A percentile compares a stretch with the other conserved stretches of the same genome.
Conservation (phyloP, 2,797 vertebrate species). For the Falco rusticolus region DNA sequence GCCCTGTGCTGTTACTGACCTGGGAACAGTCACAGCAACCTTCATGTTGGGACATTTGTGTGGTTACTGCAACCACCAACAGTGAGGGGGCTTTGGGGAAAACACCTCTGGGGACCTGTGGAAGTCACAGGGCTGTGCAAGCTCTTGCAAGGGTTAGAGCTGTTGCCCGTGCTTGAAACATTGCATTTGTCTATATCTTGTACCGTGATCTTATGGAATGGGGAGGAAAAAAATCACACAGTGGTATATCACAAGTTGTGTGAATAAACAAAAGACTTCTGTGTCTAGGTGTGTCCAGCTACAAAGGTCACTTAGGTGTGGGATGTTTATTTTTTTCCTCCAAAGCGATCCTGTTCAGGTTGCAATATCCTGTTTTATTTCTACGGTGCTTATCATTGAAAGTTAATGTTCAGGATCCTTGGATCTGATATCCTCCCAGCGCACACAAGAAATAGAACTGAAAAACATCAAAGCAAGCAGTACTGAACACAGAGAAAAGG, state of each 20-base stretch:
- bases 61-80: not conserved
- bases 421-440: not conserved
- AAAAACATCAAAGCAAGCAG: not conserved
- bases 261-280: not conserved
- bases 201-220: not conserved
- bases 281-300: not conserved
- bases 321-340: not conserved
- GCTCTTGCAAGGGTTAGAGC: not conserved
- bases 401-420: not conserved
- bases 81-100: not conserved
- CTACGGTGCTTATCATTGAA: not conserved
- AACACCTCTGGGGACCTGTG: not conserved
- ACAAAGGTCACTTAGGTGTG: conserved; percentile 7
- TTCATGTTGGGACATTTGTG: not conserved
- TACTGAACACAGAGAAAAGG: not conserved
- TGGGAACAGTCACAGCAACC: not conserved
- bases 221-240: not conserved
- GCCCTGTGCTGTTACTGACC: not conserved
- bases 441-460: not conserved
- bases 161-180: not conserved
- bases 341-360: not conserved
- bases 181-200: rapidly evolving
- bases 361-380: conserved; percentile 5
- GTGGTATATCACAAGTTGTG: not conserved
- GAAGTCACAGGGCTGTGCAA: not conserved